Evolutionary conservation across 1,140 invertebrate species (phyloP).

Genomic region (Pseudobourletiella spinata): DNA sequence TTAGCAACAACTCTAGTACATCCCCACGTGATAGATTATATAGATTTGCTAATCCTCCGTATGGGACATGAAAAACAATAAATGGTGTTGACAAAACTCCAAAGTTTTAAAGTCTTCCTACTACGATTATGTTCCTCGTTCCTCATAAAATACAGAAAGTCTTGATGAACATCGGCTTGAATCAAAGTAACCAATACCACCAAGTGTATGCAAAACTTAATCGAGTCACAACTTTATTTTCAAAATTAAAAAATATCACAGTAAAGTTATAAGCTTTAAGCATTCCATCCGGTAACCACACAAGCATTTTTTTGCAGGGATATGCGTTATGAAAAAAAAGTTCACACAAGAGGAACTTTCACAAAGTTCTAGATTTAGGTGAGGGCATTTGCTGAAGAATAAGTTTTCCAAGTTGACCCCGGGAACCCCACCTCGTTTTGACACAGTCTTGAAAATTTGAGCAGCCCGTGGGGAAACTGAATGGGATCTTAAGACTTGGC

Average conservation of each 20-base stretch:
- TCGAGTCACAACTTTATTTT: too few relatives aligned
- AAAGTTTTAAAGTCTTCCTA: neutral
- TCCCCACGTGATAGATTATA: too few relatives aligned
- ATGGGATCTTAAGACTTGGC: conserved; percentile 47
- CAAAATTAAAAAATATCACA: neutral
- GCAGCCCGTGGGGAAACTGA: neutral
- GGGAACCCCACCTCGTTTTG: conserved; percentile 39
- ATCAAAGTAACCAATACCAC: too few relatives aligned
- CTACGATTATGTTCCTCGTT: neutral
- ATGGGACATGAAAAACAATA: neutral
- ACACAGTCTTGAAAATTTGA: conserved; percentile 5
- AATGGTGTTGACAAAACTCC: neutral
- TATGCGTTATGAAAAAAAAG: neutral
- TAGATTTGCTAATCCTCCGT: too few relatives aligned
- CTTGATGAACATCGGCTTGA: too few relatives aligned
- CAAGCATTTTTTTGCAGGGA: neutral
- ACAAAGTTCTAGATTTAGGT: neutral
- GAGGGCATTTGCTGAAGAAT: conserved; percentile 37
- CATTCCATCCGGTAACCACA: too few relatives aligned
- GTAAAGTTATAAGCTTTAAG: neutral
- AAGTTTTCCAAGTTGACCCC: conserved; percentile 44
- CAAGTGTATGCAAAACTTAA: too few relatives aligned
- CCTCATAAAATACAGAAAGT: too few relatives aligned
- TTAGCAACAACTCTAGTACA: too few relatives aligned
- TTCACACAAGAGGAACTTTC: neutral